Base-by-base conservation (phyloP, 35 echinoderm and acorn worm genomes). In the Anneissia japonica region DNA sequence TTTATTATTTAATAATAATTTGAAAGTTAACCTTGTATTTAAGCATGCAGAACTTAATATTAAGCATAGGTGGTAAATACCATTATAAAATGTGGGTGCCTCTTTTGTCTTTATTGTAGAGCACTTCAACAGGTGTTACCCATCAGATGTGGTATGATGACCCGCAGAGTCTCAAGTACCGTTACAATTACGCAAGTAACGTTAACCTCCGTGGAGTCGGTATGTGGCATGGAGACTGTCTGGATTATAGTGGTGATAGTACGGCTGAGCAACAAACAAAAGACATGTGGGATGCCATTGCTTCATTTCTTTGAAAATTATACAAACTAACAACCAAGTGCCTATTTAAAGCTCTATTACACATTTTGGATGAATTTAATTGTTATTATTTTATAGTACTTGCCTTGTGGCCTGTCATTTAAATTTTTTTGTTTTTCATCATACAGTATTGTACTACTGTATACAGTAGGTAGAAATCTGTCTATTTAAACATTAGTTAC, bases 101-200 rank as follows among this genome's bases (percentile, higher is more conserved):
- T 23, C 21, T 4, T 73, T 74, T 33, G 82, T 51, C 23, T 86
- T 23, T 38, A 21, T 13, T 76, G 1, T 39, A 90, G 80, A 37
- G 46, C 29, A 78, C 26, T 9, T 23, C 0, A n/a, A 88, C 81
- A 17, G 81, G 81, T 0, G 14, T 56, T 19, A 37, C 43, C 0
- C 82, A 88, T 31, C 91, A 92, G 45, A 77, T 92, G n/a, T 92
- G 91, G 91, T 92, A 92, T 37, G 91, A 92, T 26, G 91, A 92
- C 37, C 85, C 91, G 11, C 9, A 36, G 29, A 88, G 80, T 79
- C 74, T 88, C 29, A 56, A 31, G n/a, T 37, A 78, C 32, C 79
- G 85, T 6, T 88, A 64, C 37, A 30, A 88, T 19, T 76, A 89
- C 38, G 91, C 86, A 31, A 84, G 43, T 17, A 74, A 84, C 23